These are phyloP conservation scores for Tetrao urogallus DNA, from an alignment of 2,113 vertebrate species.

Conservation along the genomic window DNA sequence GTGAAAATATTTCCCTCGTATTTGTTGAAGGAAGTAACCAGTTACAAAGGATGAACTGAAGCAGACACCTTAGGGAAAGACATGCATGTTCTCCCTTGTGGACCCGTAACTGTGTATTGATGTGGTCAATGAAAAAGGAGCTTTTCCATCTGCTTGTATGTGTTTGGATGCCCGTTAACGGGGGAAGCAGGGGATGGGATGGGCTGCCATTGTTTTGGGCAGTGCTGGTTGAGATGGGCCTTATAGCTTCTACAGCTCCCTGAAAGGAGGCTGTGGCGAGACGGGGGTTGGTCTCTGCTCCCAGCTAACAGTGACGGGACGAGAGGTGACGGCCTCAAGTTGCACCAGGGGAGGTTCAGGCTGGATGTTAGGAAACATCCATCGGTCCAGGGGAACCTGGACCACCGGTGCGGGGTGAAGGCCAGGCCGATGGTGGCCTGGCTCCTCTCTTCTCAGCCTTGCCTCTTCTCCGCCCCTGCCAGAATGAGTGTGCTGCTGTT, in stretches of 20 bases:
- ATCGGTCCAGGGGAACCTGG: fast-evolving
- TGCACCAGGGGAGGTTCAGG: background rate
- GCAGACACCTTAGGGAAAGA: background rate
- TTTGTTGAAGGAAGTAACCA: background rate
- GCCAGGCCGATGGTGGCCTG: background rate
- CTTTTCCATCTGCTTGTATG: background rate
- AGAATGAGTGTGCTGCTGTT: conserved; percentile 91
- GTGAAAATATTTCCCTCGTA: background rate
- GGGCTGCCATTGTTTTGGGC: background rate
- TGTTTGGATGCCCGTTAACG: background rate
- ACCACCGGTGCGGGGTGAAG: fast-evolving
- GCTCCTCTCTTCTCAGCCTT: conserved; percentile 41
- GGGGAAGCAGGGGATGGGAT: background rate
- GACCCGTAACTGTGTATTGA: background rate
- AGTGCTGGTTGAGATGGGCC: background rate
- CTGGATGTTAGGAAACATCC: background rate
- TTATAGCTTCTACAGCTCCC: background rate
- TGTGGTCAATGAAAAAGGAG: background rate
- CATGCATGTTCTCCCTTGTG: background rate
- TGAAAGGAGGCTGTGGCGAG: background rate
- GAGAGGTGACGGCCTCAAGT: background rate
- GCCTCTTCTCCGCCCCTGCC: conserved; percentile 48
- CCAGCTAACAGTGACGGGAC: background rate
- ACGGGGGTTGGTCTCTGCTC: background rate
- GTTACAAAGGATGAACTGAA: background rate